These are phyloP conservation scores for Solen grandis DNA, from an alignment of 1,140 invertebrate genomes.

Conservation along the genomic window DNA sequence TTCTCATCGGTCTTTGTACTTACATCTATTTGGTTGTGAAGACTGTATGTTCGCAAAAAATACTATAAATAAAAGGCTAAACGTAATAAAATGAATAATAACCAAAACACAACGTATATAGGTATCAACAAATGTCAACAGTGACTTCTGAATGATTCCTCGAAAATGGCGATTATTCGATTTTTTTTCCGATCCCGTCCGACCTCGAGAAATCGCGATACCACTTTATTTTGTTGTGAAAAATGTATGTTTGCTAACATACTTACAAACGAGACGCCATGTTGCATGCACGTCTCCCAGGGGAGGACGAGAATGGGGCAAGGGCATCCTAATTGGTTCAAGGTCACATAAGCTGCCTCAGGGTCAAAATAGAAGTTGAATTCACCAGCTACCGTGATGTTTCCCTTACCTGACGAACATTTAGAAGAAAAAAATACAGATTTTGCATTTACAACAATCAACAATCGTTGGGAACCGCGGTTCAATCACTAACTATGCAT, in stretches of 20 bases:
- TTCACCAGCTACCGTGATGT: slow-evolving; percentile 86
- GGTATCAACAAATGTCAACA: neutral
- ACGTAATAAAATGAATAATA: too few relatives aligned
- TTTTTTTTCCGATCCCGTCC: neutral
- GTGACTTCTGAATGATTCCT: too few relatives aligned
- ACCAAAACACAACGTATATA: too few relatives aligned
- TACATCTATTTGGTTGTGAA: too few relatives aligned
- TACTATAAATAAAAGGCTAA: too few relatives aligned
- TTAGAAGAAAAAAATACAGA: neutral
- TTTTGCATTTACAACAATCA: neutral
- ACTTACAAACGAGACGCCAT: slow-evolving; percentile 69
- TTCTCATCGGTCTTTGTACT: too few relatives aligned
- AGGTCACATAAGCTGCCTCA: slow-evolving; percentile 90
- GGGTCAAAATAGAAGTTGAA: slow-evolving; percentile 91
- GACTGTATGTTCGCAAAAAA: too few relatives aligned
- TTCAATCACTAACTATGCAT: neutral
- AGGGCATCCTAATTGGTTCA: slow-evolving; percentile 87
- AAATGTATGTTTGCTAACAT: neutral
- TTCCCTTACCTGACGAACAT: slow-evolving; percentile 84
- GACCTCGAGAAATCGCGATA: neutral
- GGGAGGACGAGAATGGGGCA: slow-evolving; percentile 69
- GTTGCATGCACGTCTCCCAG: slow-evolving; percentile 70
- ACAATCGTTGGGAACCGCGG: neutral
- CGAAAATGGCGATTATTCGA: too few relatives aligned
- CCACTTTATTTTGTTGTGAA: neutral